Evolutionary conservation across 2,888 invertebrate genomes (phyloP).

Genomic region (Apodemia zela): DNA sequence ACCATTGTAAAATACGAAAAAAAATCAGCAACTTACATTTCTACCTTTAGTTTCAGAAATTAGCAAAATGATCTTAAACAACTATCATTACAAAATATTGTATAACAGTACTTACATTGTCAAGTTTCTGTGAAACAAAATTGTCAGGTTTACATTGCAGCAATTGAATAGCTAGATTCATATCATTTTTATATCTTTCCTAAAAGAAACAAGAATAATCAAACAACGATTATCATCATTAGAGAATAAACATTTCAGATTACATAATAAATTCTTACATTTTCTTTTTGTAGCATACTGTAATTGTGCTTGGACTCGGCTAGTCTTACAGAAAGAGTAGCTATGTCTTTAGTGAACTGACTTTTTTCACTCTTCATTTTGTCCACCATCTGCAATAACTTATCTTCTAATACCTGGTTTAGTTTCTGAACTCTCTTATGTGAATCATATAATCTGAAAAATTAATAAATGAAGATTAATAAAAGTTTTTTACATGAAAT

Average conservation of each 20-base stretch:
- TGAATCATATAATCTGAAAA: slow-evolving; percentile 90
- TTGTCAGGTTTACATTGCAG: slow-evolving; percentile 97
- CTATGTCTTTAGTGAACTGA: slow-evolving; percentile 92
- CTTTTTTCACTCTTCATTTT: slow-evolving; percentile 94
- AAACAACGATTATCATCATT: not conserved
- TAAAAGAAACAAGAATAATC: slow-evolving; percentile 64
- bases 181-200: slow-evolving; percentile 96
- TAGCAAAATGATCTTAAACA: no score
- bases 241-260: slow-evolving; percentile 8
- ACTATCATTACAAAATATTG: not conserved
- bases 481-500: no score
- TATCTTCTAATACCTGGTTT: slow-evolving; percentile 97
- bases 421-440: slow-evolving; percentile 96
- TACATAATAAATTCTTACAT: slow-evolving; percentile 80
- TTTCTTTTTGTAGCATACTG: slow-evolving; percentile 91
- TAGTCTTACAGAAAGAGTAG: slow-evolving; percentile 89
- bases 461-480: not conserved
- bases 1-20: no score
- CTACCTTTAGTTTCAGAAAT: no score
- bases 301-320: slow-evolving; percentile 92
- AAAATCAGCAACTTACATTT: no score
- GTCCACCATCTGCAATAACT: slow-evolving; percentile 94
- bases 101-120: slow-evolving; percentile 84
- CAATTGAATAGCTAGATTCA: slow-evolving; percentile 94
- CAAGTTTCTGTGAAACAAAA: slow-evolving; percentile 94